Evolutionary conservation across 2,113 vertebrate genomes (phyloP).

Genomic region (Mixornis gularis): DNA sequence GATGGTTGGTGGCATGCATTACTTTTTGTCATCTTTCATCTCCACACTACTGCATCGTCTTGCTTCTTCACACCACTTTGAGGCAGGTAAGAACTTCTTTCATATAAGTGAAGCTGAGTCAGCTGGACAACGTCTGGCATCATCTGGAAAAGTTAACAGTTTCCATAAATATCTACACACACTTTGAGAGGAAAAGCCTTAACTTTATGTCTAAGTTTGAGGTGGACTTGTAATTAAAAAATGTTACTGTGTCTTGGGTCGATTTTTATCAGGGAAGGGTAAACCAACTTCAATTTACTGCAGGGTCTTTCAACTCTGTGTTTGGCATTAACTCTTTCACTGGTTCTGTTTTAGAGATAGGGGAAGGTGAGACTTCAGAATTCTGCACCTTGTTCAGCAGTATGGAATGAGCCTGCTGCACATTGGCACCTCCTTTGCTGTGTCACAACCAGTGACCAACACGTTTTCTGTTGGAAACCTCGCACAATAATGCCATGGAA

Average conservation of each 20-base stretch:
- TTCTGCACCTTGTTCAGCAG: neutral
- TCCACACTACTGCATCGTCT: neutral
- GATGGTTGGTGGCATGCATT: neutral
- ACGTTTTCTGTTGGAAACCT: neutral
- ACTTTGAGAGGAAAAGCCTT: neutral
- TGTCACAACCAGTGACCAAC: neutral
- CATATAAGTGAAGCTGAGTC: neutral
- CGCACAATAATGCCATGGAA: neutral
- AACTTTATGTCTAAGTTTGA: neutral
- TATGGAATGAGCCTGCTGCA: neutral
- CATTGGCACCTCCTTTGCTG: neutral
- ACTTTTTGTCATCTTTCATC: neutral
- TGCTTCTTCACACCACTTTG: neutral
- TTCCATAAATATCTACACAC: neutral
- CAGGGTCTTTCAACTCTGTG: neutral
- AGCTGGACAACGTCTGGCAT: neutral
- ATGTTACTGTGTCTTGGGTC: neutral
- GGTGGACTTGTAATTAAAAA: neutral
- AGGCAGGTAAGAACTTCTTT: neutral
- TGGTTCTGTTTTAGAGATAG: neutral
- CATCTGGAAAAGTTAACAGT: neutral
- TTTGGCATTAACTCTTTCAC: neutral
- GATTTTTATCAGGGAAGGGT: neutral
- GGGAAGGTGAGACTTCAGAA: neutral
- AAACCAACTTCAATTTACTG: neutral